phyloP scores from a whole-genome alignment of 2,113 vertebrate species.

The Epinephelus fuscoguttatus region DNA sequence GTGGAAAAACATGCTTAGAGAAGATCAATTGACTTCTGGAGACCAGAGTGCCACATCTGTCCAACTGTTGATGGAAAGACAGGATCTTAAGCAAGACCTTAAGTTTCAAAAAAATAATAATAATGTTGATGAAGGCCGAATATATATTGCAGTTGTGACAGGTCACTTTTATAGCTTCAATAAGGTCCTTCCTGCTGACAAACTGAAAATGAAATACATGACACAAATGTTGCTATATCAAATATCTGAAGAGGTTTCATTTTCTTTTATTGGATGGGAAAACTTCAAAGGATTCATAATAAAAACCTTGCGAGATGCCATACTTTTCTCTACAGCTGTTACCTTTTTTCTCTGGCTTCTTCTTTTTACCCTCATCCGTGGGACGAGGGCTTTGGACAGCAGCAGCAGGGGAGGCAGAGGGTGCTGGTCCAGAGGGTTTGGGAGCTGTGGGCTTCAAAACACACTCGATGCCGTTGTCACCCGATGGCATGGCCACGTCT shows the following conservation, averaged over 20 bases:
- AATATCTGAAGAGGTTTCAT: neutral
- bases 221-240: neutral
- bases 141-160: conserved; percentile 4
- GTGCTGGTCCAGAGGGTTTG: conserved; percentile 59
- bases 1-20: conserved; percentile 12
- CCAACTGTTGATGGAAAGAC: conserved; percentile 7
- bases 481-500: conserved; percentile 83
- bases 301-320: neutral
- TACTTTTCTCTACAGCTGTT: conserved; percentile 30
- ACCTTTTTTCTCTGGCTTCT: conserved; percentile 95
- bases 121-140: conserved; percentile 6
- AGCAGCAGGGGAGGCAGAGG: conserved; percentile 63
- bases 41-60: neutral
- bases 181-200: neutral
- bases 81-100: conserved; percentile 3
- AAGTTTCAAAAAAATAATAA: neutral
- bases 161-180: conserved; percentile 21
- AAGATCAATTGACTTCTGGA: conserved; percentile 2
- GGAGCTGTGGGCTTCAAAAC: conserved; percentile 69
- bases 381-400: conserved; percentile 68
- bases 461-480: conserved; percentile 60
- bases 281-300: conserved; percentile 24
- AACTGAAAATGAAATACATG: conserved; percentile 3
- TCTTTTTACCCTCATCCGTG: conserved; percentile 88
- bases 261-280: conserved; percentile 16